A percentile compares a stretch with the other conserved stretches of the same genome.
Conservation (phyloP, 1,140 invertebrate species). For the Brachionus koreanus region DNA sequence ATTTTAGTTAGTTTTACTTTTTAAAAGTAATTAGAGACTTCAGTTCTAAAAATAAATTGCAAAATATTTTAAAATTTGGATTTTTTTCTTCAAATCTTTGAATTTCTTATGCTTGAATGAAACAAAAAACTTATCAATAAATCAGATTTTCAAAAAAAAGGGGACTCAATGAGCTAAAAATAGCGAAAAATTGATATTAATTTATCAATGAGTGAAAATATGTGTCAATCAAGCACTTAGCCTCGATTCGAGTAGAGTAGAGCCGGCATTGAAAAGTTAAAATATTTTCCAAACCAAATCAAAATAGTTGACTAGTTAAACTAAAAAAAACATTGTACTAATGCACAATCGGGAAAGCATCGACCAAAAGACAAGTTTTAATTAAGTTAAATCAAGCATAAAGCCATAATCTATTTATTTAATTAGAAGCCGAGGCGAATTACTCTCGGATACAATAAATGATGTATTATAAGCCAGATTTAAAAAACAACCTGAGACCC, state of each 20-base stretch:
- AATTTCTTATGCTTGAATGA: background rate
- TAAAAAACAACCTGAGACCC: background rate
- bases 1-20: no score
- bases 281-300: background rate
- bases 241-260: background rate
- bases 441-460: slow-evolving; percentile 16
- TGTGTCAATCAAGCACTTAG: background rate
- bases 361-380: background rate
- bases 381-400: slow-evolving; percentile 37
- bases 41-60: no score
- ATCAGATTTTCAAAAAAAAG: no score
- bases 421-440: slow-evolving; percentile 13
- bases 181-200: background rate
- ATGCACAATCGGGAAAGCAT: background rate
- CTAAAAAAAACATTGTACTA: background rate
- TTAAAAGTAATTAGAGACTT: no score
- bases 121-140: no score
- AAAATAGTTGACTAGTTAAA: background rate
- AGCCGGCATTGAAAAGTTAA: background rate
- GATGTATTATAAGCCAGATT: background rate
- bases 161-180: background rate
- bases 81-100: no score
- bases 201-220: background rate
- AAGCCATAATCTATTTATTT: slow-evolving; percentile 29
- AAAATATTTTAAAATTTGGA: no score